phyloP scores from a whole-genome alignment of 2,888 invertebrate genomes.

The Parochlus steinenii region DNA sequence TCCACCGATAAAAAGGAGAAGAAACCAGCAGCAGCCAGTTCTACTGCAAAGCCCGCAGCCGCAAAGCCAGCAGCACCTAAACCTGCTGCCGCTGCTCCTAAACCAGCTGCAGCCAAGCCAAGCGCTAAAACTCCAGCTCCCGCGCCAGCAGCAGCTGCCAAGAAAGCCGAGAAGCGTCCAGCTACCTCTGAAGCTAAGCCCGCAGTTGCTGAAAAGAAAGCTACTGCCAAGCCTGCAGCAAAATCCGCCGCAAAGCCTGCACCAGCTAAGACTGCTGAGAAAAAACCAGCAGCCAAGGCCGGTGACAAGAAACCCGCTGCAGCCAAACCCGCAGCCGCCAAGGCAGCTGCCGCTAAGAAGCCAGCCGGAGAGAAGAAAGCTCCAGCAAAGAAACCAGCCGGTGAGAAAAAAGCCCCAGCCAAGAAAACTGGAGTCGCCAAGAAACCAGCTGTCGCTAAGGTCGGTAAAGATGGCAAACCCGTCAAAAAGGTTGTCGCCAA shows the following conservation, averaged over 20 bases:
- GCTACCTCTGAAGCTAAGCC: conserved; percentile 31
- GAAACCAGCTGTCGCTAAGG: conserved; percentile 32
- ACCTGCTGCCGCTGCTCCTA: conserved; percentile 28
- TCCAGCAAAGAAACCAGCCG: conserved; percentile 31
- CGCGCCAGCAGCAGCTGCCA: conserved; percentile 24
- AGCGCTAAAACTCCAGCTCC: conserved; percentile 25
- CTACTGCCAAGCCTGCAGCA: conserved; percentile 18
- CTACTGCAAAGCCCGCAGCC: conserved; percentile 18
- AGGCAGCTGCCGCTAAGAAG: conserved; percentile 34
- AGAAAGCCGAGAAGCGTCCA: conserved; percentile 36
- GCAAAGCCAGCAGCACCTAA: conserved; percentile 23
- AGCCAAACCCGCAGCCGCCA: conserved; percentile 16
- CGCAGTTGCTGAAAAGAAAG: conserved; percentile 27
- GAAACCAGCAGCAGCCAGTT: conserved; percentile 19
- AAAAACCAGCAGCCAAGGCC: conserved; percentile 19
- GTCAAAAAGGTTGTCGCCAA: conserved; percentile 17
- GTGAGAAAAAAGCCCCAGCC: conserved; percentile 19
- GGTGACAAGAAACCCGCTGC: conserved; percentile 25
- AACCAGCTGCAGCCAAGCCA: conserved; percentile 18
- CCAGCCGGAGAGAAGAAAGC: conserved; percentile 22
- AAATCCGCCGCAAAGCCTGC: conserved; percentile 29
- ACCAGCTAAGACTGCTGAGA: conserved; percentile 20
- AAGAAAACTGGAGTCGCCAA: conserved; percentile 27
- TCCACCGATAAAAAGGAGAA: conserved; percentile 15
- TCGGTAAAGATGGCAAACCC: conserved; percentile 39